Evolutionary conservation across 2,888 invertebrate species (phyloP), one percentile per base, ranked within the genome.

Genomic region (Megaustenia siamemsis): DNA sequence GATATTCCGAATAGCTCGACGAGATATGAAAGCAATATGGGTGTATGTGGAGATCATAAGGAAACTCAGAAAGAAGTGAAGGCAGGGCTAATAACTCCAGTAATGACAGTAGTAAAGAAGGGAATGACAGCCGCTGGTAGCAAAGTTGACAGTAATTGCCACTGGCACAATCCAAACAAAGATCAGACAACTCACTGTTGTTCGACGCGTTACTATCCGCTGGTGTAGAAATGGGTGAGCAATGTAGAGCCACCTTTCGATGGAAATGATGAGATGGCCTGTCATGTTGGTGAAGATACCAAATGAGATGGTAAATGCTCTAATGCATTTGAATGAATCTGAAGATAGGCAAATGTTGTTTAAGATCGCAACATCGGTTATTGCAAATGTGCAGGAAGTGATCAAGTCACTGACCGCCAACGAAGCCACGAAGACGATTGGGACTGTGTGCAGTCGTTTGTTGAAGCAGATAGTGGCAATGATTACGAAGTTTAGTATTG

Each of bases 211-310:
- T 1, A 75, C 49, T 10, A 75, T 0, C 6, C 53, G n/a, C 6
- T 75, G 75, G 75, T 75, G 75, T 10, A 75, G 49, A 35, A 49
- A 75, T 15, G 75, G 75, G 6, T 24, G 49, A 32, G 49, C 45
- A 1, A 75, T 75, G 15, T 75, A 75, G 32, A 75, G 2, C 75
- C 75, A 75, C 10, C 75, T 49, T 21, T 75, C 75, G 21, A 75
- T 28, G 4, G 75, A 75, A 3, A 49, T 53, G 49, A 75, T 45
- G 3, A 75, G 69, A 69, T 69, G 69, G 43, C 43, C 43, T 4
- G n/a, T 45, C 4, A 45, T 43, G 15, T 45, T 73, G 45, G 45
- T n/a, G 45, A 45, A 28, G 15, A 73, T 1, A 28, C 71, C 45
- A 4, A 43, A 73, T 12, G 45, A 28, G 3, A 45, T 12, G 2